Base-by-base conservation (phyloP, 2,113 vertebrate species). In the Galeopterus variegatus region DNA sequence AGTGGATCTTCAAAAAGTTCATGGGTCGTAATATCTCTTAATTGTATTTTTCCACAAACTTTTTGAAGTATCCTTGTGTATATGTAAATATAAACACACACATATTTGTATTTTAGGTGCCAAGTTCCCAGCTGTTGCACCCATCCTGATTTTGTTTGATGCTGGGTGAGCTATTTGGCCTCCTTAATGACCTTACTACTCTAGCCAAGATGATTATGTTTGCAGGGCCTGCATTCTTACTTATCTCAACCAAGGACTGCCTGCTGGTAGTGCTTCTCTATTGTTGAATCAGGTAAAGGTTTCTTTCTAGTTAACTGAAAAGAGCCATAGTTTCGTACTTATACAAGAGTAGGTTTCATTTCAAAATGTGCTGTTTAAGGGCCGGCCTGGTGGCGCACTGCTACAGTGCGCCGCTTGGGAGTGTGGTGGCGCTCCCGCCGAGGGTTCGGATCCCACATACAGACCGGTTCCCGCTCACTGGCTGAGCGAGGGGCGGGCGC, bases 251-350 rank as follows among this genome's bases (percentile, higher is more conserved):
- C 21, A 45, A 50, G 54, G 88, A n/a, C 10, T 56, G 31, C 36
- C 21, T 93, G 60, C 36, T 88, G 33, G 6, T 62, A 70, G 23
- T 65, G 36, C 76, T 31, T 89, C 92, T 93, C 41, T 84, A 2
- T 41, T n/a, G 11, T 60, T 80, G 28, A 64, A 58, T 64, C 52
- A 75, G 64, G 28, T 77, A 77, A 72, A 72, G 19, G 5, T 90
- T 92, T 96, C 18, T 94, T 90, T 88, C 26, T 64, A 88, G 89
- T 91, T 33, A 94, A 14, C 28, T 65, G 28, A 56, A 88, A 89
- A 28, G 7, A 28, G 19, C n/a, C 10, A 26, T 94, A 67, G 41
- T 69, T 94, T 13, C 13, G 80, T 89, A 96, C 64, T 79, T 88
- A 81, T 0, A 52, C 5, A 96, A 72, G 7, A 64, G 45, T 75